Evolutionary conservation across 1,140 invertebrate genomes (phyloP).

Genomic region (Metaphire vulgaris): DNA sequence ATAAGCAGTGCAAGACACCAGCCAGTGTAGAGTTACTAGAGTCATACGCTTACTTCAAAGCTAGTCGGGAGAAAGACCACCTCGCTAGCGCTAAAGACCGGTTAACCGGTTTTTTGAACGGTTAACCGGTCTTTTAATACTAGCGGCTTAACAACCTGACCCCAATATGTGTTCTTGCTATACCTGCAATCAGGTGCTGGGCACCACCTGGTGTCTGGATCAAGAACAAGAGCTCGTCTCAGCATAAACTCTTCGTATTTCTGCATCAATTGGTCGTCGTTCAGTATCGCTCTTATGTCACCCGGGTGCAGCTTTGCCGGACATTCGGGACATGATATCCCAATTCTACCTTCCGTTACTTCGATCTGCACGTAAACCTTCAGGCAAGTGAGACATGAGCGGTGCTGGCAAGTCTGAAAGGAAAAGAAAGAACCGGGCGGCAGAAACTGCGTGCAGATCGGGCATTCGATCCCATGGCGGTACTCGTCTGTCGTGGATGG

Average conservation of each 20-base stretch:
- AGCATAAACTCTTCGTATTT: constrained; percentile 97
- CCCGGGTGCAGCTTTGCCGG: constrained; percentile 83
- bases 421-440: constrained; percentile 62
- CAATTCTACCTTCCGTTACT: constrained; percentile 59
- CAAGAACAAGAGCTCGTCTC: constrained; percentile 77
- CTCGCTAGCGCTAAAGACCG: too few species aligned
- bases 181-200: constrained; percentile 88
- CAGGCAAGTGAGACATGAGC: constrained; percentile 70
- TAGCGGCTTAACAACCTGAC: too few species aligned
- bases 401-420: constrained; percentile 66
- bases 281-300: constrained; percentile 51
- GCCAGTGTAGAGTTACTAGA: too few species aligned
- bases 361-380: constrained; percentile 65
- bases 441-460: constrained; percentile 65
- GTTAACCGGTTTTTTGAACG: too few species aligned
- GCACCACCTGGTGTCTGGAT: constrained; percentile 87
- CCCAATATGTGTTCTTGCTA: too few species aligned
- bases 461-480: constrained; percentile 60
- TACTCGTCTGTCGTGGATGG: neutral
- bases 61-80: too few species aligned
- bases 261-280: constrained; percentile 68
- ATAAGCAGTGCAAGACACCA: too few species aligned
- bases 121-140: too few species aligned
- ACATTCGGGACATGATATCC: constrained; percentile 84
- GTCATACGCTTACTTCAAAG: too few species aligned